phyloP scores from a whole-genome alignment of 2,888 invertebrate genomes.

The Trichogramma dendrolimi region DNA sequence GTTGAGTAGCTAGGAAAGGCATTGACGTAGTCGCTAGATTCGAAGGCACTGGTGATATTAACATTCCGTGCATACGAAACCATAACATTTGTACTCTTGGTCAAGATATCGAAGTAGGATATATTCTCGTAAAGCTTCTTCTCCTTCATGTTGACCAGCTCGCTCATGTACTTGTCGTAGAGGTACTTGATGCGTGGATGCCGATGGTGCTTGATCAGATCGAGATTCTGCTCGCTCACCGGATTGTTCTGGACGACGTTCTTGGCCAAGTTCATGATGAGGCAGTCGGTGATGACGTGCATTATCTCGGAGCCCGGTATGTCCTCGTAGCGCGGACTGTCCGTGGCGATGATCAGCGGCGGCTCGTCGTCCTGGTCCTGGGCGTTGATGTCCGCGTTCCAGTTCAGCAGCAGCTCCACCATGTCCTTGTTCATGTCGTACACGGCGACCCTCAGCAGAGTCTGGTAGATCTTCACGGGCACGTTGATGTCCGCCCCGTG shows the following conservation, averaged over 20 bases:
- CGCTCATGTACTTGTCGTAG: slow-evolving; percentile 18
- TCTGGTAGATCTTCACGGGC: slow-evolving; percentile 20
- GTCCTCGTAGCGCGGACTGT: slow-evolving; percentile 23
- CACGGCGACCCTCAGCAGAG: slow-evolving; percentile 22
- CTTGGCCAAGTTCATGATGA: slow-evolving; percentile 23
- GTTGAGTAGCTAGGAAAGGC: slow-evolving; percentile 22
- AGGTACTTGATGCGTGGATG: slow-evolving; percentile 11
- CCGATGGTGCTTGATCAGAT: slow-evolving; percentile 14
- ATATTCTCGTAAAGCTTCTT: slow-evolving; percentile 19
- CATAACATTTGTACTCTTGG: slow-evolving; percentile 20
- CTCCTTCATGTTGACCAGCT: slow-evolving; percentile 16
- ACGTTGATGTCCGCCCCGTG: slow-evolving; percentile 24
- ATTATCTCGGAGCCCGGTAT: slow-evolving; percentile 24
- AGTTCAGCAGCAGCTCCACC: slow-evolving; percentile 25
- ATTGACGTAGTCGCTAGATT: slow-evolving; percentile 18
- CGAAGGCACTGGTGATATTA: slow-evolving; percentile 19
- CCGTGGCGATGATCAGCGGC: slow-evolving; percentile 21
- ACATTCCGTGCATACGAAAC: slow-evolving; percentile 23
- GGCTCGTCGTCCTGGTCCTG: slow-evolving; percentile 21
- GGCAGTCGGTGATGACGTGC: slow-evolving; percentile 20
- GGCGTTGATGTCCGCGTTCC: slow-evolving; percentile 24
- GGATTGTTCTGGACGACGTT: slow-evolving; percentile 13
- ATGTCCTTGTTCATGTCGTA: slow-evolving; percentile 26
- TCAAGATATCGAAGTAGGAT: slow-evolving; percentile 23
- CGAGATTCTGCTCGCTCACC: slow-evolving; percentile 21